Percentiles rank a stretch among this genome's conserved stretches.
Evolutionary conservation across 2,113 vertebrate genomes (phyloP).

Genomic region (Alosa alosa): DNA sequence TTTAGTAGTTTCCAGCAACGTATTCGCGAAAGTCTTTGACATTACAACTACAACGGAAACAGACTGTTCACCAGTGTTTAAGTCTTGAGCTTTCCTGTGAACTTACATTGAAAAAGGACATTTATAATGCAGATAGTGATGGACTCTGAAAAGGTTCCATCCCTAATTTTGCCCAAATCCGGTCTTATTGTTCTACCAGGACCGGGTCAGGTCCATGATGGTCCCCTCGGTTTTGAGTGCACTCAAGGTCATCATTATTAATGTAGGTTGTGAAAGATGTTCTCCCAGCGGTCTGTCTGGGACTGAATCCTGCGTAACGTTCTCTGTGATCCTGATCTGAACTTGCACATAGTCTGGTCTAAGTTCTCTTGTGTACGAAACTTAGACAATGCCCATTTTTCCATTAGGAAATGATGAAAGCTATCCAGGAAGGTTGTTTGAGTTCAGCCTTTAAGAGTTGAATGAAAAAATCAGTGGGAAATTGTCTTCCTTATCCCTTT

Average conservation of each 20-base stretch:
- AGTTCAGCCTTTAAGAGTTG: not conserved
- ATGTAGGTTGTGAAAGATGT: not conserved
- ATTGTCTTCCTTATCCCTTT: not conserved
- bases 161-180: too few relatives aligned
- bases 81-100: too few relatives aligned
- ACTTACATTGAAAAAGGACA: too few relatives aligned
- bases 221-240: not conserved
- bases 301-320: not conserved
- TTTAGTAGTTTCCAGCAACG: too few relatives aligned
- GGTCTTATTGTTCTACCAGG: too few relatives aligned
- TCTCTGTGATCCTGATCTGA: not conserved
- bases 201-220: too few relatives aligned
- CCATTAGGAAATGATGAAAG: not conserved
- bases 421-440: not conserved
- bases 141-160: too few relatives aligned
- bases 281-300: not conserved
- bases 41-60: too few relatives aligned
- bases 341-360: not conserved
- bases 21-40: too few relatives aligned
- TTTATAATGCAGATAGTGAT: too few relatives aligned
- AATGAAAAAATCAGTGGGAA: not conserved
- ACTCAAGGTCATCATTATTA: not conserved
- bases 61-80: too few relatives aligned
- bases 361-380: not conserved
- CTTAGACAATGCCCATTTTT: not conserved